Base-by-base conservation (phyloP, 2,797 vertebrate species). In the Lutjanus argentimaculatus region DNA sequence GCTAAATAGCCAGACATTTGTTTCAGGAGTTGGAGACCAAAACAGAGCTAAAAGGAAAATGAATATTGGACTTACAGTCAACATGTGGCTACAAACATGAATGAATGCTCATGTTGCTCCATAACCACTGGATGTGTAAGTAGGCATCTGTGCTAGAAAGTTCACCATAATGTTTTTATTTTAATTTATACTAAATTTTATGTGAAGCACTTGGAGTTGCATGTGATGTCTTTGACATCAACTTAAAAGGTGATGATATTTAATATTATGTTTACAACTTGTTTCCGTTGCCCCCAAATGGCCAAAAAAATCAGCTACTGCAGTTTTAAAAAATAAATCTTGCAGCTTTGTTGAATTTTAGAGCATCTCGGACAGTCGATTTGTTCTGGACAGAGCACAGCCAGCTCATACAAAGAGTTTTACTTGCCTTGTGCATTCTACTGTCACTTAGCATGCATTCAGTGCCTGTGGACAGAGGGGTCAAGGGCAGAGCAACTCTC, bases 401-500 rank as follows among this genome's bases (percentile, higher is more conserved):
- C 25, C 15, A 65, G 25, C 53, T 21, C n/a, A 36, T 17, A 6
- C 12, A 15, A 48, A 49, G 13, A 56, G n/a, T n/a, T 30, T 25
- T 19, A 22, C 22, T 19, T 9, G 13, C 42, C 5, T 0, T 22
- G 42, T 25, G 14, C 64, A 17, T 46, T 64, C 68, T 13, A 45
- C 43, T 40, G 13, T 61, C 13, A 48, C 12, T 48, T 49, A 30
- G 40, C 71, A 30, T 74, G 25, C 6, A 8, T 19, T 21, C 42
- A 49, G 2, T 21, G 48, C 71, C 36, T 68, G 43, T 17, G 61
- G 17, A 63, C 63, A 21, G 25, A 52, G 13, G 16, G 58, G 62
- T 83, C 63, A 83, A 72, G 74, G 74, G 59, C 48, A 22, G 19
- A 17, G n/a, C 56, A 62, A 53, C 15, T 53, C 51, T 72, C 66